phyloP scores from a whole-genome alignment of 2,797 vertebrate genomes.

The Megaceryle alcyon region DNA sequence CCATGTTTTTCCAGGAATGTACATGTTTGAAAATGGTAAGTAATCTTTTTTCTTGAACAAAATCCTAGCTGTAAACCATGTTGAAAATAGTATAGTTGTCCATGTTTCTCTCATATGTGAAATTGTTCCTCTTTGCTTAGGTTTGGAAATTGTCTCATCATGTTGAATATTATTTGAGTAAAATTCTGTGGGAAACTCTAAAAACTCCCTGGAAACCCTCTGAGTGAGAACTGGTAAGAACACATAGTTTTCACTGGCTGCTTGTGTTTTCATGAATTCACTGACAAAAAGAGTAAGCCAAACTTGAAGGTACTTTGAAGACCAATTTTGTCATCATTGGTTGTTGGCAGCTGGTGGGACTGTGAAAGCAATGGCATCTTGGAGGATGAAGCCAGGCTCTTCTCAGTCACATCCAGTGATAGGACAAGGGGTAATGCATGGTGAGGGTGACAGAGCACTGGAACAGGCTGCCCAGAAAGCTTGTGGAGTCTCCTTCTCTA shows the following conservation, averaged over 20 bases:
- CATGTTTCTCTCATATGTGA: background rate
- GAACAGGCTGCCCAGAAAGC: too few species aligned
- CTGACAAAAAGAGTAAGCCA: background rate
- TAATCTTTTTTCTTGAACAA: background rate
- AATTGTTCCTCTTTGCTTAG: background rate
- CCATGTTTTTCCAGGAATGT: background rate
- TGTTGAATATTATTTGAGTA: background rate
- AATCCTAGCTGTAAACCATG: background rate
- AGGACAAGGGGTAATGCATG: too few species aligned
- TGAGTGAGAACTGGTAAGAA: background rate
- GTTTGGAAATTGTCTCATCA: background rate
- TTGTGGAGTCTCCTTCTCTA: too few species aligned
- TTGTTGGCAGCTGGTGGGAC: background rate
- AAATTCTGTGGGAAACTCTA: background rate
- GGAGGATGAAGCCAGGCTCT: too few species aligned
- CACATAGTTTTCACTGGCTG: background rate
- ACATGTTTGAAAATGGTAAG: background rate
- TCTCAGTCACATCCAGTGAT: too few species aligned
- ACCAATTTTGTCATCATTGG: fast-evolving
- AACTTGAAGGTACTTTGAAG: background rate
- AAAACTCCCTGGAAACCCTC: background rate
- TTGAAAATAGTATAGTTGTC: background rate
- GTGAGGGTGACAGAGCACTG: too few species aligned
- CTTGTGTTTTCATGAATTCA: background rate
- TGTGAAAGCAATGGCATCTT: background rate